Evolutionary conservation across 92 coral and sea anemone species (phyloP).

Genomic region (Parazoanthus darwini): DNA sequence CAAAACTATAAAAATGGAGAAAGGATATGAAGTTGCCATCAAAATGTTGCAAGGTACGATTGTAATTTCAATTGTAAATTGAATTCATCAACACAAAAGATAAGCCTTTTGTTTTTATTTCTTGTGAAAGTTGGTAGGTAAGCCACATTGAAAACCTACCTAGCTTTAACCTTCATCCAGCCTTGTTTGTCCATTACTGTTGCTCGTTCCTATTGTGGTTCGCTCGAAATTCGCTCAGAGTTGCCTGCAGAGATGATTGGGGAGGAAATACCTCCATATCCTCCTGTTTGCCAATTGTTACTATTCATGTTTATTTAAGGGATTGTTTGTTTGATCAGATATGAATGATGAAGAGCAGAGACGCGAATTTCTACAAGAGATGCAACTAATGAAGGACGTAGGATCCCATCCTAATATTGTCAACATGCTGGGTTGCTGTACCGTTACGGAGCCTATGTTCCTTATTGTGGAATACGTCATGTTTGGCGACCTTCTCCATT

Average conservation of each 20-base stretch:
- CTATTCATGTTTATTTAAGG: no score
- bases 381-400: constrained; percentile 82
- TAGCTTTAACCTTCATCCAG: no score
- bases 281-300: neutral
- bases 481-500: constrained; percentile 74
- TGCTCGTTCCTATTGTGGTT: no score
- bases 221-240: no score
- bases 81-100: no score
- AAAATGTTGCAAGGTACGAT: constrained; percentile 38
- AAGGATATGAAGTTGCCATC: constrained; percentile 33
- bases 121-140: neutral
- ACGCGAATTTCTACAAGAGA: constrained; percentile 77
- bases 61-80: neutral
- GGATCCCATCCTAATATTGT: constrained; percentile 84
- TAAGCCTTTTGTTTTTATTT: neutral
- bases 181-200: no score
- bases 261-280: neutral
- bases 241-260: no score
- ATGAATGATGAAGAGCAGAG: constrained; percentile 66
- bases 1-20: constrained; percentile 14
- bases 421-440: constrained; percentile 84
- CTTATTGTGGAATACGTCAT: constrained; percentile 74
- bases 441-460: constrained; percentile 81
- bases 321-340: constrained; percentile 37
- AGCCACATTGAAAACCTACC: no score